These are phyloP conservation scores for Rhinophrynus dorsalis DNA, from an alignment of 2,797 vertebrate species.

Conservation along the genomic window DNA sequence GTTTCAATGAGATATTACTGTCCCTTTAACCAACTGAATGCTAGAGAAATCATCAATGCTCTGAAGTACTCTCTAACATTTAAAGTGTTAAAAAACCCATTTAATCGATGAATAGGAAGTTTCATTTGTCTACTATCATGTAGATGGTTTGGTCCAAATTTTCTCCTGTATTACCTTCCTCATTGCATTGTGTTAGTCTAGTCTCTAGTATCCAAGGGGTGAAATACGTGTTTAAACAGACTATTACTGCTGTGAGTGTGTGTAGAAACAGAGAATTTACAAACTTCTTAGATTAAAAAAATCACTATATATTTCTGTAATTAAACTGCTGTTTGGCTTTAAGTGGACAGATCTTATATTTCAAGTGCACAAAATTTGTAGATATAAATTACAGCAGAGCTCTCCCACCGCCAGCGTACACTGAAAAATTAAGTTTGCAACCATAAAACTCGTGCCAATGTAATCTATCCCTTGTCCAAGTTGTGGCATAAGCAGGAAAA, in stretches of 20 bases:
- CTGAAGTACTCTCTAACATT: too few species aligned
- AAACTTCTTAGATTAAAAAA: neutral
- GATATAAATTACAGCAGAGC: conserved; percentile 58
- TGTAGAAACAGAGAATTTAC: neutral
- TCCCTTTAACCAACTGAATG: too few species aligned
- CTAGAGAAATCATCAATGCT: too few species aligned
- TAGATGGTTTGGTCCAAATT: too few species aligned
- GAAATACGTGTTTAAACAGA: too few species aligned
- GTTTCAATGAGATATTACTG: too few species aligned
- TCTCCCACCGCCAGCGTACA: conserved; percentile 60
- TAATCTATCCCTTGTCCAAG: conserved; percentile 55
- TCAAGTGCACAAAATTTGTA: neutral
- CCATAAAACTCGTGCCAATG: conserved; percentile 65
- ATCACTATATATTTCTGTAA: conserved; percentile 67
- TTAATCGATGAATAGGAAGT: too few species aligned
- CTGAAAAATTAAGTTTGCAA: conserved; percentile 62
- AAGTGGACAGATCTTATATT: neutral
- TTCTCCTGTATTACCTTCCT: too few species aligned
- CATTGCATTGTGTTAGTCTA: too few species aligned
- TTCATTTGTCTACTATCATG: too few species aligned
- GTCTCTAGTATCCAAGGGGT: too few species aligned
- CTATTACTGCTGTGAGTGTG: neutral
- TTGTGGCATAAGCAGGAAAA: conserved; percentile 52
- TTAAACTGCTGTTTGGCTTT: conserved; percentile 53
- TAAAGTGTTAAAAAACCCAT: too few species aligned